Evolutionary conservation across 1,140 invertebrate species (phyloP).

Genomic region (Plectus sambesii): DNA sequence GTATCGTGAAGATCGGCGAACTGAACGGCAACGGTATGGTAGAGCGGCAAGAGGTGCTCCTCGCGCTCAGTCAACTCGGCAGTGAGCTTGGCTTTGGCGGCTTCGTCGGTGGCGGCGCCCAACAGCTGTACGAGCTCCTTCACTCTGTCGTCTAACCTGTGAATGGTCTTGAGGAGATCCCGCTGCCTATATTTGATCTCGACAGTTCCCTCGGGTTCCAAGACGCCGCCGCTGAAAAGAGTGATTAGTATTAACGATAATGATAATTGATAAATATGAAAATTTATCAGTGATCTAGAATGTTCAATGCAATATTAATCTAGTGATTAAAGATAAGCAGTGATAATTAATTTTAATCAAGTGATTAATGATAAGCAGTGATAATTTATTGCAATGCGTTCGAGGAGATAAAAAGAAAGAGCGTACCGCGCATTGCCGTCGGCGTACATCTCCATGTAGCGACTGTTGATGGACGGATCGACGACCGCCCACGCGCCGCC

Average conservation of each 20-base stretch:
- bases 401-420: background rate
- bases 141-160: constrained; percentile 47
- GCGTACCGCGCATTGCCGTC: constrained; percentile 67
- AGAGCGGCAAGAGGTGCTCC: constrained; percentile 66
- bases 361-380: too few species aligned
- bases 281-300: constrained; percentile 9
- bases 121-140: constrained; percentile 61
- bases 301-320: constrained; percentile 1
- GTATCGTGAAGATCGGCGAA: constrained; percentile 98
- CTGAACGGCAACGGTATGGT: constrained; percentile 75
- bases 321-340: too few species aligned
- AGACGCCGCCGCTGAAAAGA: constrained; percentile 64
- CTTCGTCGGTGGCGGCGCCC: background rate
- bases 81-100: constrained; percentile 38
- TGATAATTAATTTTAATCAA: too few species aligned
- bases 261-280: constrained; percentile 14
- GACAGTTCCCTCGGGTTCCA: constrained; percentile 91
- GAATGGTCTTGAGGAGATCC: constrained; percentile 54
- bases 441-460: constrained; percentile 96
- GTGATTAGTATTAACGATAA: constrained; percentile 25
- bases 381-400: constrained; percentile 2
- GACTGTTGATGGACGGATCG: constrained; percentile 84
- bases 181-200: constrained; percentile 91
- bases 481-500: constrained; percentile 98
- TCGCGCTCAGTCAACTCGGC: constrained; percentile 60